These are phyloP conservation scores for Crenichthys baileyi DNA, from an alignment of 2,797 vertebrate genomes.

Conservation along the genomic window DNA sequence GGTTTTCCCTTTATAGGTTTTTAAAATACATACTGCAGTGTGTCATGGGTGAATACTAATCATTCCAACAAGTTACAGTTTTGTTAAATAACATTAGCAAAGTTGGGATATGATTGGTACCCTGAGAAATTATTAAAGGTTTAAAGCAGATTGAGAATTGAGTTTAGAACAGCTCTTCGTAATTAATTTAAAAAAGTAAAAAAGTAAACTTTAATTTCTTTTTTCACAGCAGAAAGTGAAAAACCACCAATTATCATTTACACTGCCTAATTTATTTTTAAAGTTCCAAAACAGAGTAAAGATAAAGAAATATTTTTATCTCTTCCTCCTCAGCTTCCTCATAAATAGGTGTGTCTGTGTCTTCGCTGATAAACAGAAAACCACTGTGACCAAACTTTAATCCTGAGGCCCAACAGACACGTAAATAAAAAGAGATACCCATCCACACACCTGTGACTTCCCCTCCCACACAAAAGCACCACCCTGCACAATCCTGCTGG, in stretches of 20 bases:
- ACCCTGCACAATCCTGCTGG: slow-evolving; percentile 44
- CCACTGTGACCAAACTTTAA: slow-evolving; percentile 9
- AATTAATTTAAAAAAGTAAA: neutral
- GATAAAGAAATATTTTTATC: neutral
- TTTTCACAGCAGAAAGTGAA: too few relatives aligned
- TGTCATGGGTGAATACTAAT: too few relatives aligned
- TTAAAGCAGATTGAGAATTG: neutral
- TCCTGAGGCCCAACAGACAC: slow-evolving; percentile 19
- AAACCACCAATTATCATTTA: too few relatives aligned
- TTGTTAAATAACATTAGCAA: neutral
- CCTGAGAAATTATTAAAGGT: neutral
- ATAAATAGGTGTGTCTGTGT: neutral
- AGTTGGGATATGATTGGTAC: neutral
- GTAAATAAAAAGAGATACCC: slow-evolving; percentile 28
- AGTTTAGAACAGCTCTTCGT: neutral
- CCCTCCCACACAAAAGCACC: slow-evolving; percentile 64
- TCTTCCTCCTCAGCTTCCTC: slow-evolving; percentile 11
- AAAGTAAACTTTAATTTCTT: too few relatives aligned
- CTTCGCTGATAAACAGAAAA: slow-evolving; percentile 19
- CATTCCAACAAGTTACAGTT: neutral
- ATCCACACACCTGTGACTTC: slow-evolving; percentile 40
- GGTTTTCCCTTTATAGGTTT: too few relatives aligned
- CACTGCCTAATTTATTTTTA: neutral
- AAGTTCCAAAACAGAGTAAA: neutral
- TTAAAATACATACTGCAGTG: too few relatives aligned